Percentiles rank a stretch among this genome's conserved stretches.
Conservation (phyloP, 35 echinoderm and acorn worm genomes). For the Stichopus chloronotus region DNA sequence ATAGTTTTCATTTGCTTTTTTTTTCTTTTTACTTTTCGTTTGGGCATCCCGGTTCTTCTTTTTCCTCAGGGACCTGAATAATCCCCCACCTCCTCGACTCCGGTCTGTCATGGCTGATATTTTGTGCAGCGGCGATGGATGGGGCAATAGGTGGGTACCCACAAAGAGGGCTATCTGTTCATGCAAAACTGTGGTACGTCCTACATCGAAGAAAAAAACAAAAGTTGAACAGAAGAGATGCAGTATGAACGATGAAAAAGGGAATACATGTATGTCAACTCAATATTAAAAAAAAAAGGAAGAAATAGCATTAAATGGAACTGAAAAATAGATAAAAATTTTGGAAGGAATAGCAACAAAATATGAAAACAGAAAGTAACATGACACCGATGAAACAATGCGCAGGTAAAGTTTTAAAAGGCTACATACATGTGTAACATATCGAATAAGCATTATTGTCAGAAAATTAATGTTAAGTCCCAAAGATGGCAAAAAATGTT, state of each 20-base stretch:
- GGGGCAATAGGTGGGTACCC: slow-evolving; percentile 23
- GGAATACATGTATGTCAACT: neutral
- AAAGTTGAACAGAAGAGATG: slow-evolving; percentile 12
- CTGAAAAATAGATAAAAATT: no score
- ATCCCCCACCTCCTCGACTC: slow-evolving; percentile 29
- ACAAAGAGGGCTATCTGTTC: slow-evolving; percentile 44
- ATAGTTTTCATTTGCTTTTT: neutral
- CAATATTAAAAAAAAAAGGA: no score
- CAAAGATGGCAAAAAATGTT: no score
- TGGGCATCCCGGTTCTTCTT: slow-evolving; percentile 33
- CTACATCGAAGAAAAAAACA: slow-evolving; percentile 43
- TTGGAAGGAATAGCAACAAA: no score
- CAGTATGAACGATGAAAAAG: neutral
- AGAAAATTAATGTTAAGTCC: no score
- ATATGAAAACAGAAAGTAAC: no score
- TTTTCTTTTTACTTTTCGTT: slow-evolving; percentile 13
- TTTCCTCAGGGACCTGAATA: slow-evolving; percentile 43
- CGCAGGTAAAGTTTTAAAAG: no score
- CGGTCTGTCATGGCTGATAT: slow-evolving; percentile 16
- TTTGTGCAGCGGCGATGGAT: neutral
- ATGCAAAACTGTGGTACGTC: slow-evolving; percentile 4
- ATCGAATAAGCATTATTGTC: no score
- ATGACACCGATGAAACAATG: no score
- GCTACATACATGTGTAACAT: no score
- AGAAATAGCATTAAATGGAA: no score